Evolutionary conservation across 2,113 vertebrate species (phyloP).

Genomic region (Daphoenositta chrysoptera): DNA sequence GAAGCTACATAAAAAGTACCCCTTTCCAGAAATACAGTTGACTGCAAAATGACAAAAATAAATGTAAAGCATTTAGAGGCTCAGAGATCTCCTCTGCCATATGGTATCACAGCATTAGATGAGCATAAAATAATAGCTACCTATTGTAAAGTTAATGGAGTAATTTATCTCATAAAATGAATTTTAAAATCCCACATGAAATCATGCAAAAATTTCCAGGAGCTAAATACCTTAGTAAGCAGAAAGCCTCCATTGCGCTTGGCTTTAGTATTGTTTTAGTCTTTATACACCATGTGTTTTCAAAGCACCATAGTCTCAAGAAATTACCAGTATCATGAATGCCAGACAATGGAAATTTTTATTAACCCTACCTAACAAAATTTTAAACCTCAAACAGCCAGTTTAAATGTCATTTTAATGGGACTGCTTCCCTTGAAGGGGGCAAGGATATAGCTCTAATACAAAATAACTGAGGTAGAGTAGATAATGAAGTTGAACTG

Average conservation of each 20-base stretch:
- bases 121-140: conserved; percentile 52
- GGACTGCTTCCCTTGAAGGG: not conserved
- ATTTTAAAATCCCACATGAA: conserved; percentile 45
- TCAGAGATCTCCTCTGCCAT: conserved; percentile 1
- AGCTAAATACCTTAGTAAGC: conserved; percentile 19
- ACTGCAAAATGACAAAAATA: not conserved
- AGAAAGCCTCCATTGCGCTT: not conserved
- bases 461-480: not conserved
- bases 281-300: not conserved
- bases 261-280: not conserved
- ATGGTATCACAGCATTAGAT: conserved; percentile 50
- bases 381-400: not conserved
- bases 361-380: not conserved
- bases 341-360: not conserved
- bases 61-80: conserved; percentile 8
- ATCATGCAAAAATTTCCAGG: conserved; percentile 1
- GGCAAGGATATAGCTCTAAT: not conserved
- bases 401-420: not conserved
- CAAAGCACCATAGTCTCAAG: not conserved
- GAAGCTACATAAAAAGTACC: not conserved
- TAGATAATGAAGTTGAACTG: not conserved
- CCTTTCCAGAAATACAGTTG: conserved; percentile 8
- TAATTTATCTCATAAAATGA: conserved; percentile 48
- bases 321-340: not conserved
- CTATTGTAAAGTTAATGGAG: conserved; percentile 50